Evolutionary conservation across 2,797 vertebrate species (phyloP).

Genomic region (Allobates femoralis): DNA sequence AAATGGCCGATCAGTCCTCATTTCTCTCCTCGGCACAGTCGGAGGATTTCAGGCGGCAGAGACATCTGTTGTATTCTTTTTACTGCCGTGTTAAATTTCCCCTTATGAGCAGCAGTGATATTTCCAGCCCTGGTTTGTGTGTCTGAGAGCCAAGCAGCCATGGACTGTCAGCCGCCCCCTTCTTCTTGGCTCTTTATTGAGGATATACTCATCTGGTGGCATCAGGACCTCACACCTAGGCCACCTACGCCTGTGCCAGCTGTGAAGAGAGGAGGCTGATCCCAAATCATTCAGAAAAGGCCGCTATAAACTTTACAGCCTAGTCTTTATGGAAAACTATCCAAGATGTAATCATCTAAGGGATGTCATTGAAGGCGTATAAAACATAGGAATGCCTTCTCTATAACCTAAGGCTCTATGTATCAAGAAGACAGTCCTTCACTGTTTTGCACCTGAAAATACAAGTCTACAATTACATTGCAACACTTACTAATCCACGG

Average conservation of each 20-base stretch:
- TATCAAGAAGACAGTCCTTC: not conserved
- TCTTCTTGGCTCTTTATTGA: slow-evolving; percentile 15
- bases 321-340: not conserved
- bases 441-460: too few species aligned
- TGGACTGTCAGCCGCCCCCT: not conserved
- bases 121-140: slow-evolving; percentile 30
- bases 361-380: not conserved
- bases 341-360: not conserved
- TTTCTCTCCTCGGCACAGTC: slow-evolving; percentile 32
- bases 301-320: not conserved
- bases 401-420: not conserved
- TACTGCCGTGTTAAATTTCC: slow-evolving; percentile 52
- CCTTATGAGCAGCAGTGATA: slow-evolving; percentile 30
- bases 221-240: slow-evolving; percentile 22
- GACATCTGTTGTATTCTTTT: slow-evolving; percentile 54
- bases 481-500: too few species aligned
- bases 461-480: too few species aligned
- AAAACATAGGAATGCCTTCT: too few species aligned
- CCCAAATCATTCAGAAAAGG: not conserved
- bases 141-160: slow-evolving; percentile 18
- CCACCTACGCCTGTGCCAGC: not conserved
- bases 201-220: not conserved
- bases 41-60: slow-evolving; percentile 36
- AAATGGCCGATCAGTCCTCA: not conserved
- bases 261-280: not conserved